Base-by-base conservation (phyloP, 2,113 vertebrate species). In the Corythornis madagascariensis region DNA sequence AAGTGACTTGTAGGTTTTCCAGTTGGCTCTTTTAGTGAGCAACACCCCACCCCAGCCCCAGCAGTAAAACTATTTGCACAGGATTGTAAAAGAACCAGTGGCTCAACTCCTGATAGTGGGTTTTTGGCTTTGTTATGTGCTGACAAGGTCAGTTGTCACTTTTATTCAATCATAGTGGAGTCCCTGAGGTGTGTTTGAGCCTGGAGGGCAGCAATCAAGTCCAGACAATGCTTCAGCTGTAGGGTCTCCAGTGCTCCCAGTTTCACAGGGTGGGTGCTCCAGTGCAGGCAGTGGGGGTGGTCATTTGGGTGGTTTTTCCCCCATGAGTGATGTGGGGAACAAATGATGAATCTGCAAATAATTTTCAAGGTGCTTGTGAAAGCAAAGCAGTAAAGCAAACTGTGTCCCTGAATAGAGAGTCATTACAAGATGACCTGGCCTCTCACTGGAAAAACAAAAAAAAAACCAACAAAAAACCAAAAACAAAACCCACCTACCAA, bases 211-310 rank as follows among this genome's bases (percentile, higher is more conserved):
- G 33, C 0, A 3, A 35, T 28, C 0, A 2, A 21, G 40, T 33
- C 48, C 48, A 0, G 0, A 13, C 28, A 50, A 5, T 40, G 47
- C 67, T 13, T 1, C 14, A 15, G 16, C 38, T 0, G 0, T 25
- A 47, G 25, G 47, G 63, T 17, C 19, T 21, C 2, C 20, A 13
- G 2, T 29, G 31, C 8, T 35, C 63, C 10, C 3, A 22, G 48
- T 69, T 24, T 33, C 42, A 56, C 42, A 1, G 1, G 13, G 10
- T 16, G 14, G 25, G 9, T 56, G 21, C 11, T 65, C 20, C 22
- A 40, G 13, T 28, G 12, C 13, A 61, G 60, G 21, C 19, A 14
- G 45, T 35, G 8, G 8, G 70, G 15, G 7, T 42, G 20, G 5
- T 11, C 7, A 2, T 11, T 20, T 26, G 4, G 8, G 0, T 1